These are phyloP conservation scores for Gymnocheta viridis DNA, from an alignment of 2,888 invertebrate species.

Conservation along the genomic window DNA sequence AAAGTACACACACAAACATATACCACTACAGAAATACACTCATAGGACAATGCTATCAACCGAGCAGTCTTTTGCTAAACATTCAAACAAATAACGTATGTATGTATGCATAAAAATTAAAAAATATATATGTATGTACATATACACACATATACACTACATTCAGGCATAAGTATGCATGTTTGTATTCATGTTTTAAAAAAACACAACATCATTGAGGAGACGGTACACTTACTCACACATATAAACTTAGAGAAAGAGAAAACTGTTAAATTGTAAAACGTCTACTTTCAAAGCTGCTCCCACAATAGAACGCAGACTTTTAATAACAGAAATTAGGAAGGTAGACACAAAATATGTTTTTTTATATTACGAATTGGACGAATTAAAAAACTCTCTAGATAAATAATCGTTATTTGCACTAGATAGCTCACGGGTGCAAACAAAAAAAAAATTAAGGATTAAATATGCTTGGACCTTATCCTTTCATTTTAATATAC, in stretches of 20 bases:
- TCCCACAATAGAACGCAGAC: constrained; percentile 40
- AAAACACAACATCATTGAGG: constrained; percentile 34
- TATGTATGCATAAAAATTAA: not conserved
- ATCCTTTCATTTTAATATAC: too few species aligned
- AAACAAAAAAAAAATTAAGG: too few species aligned
- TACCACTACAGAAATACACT: constrained; percentile 15
- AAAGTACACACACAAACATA: not conserved
- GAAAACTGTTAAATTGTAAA: constrained; percentile 59
- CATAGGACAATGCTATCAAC: constrained; percentile 14
- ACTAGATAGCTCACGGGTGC: too few species aligned
- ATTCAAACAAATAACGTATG: constrained; percentile 39
- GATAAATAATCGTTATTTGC: too few species aligned
- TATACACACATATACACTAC: too few species aligned
- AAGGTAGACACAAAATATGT: not conserved
- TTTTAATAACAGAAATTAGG: not conserved
- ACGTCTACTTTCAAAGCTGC: constrained; percentile 50
- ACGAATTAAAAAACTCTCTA: too few species aligned
- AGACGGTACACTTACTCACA: constrained; percentile 35
- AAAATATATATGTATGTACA: too few species aligned
- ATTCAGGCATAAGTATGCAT: too few species aligned
- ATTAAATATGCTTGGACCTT: too few species aligned
- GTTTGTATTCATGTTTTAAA: too few species aligned
- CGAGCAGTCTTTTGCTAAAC: constrained; percentile 21
- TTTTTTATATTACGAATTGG: not conserved
- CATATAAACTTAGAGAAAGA: not conserved